These are phyloP conservation scores for Tenebrosternarchus preto DNA, from an alignment of 2,113 vertebrate genomes.

Conservation along the genomic window DNA sequence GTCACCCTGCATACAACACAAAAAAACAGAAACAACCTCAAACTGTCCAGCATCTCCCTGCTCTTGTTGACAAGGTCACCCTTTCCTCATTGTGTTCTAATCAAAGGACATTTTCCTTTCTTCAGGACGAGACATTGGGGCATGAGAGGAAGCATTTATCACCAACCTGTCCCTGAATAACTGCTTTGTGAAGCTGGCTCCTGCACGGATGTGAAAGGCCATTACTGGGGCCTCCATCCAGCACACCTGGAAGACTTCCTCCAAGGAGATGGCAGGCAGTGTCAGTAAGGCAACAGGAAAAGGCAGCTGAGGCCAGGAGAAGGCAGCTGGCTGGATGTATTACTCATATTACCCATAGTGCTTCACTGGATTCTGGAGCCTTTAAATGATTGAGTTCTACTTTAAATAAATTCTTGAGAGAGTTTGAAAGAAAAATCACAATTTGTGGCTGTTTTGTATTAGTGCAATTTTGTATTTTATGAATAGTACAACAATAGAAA, in stretches of 20 bases:
- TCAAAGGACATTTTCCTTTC: constrained; percentile 68
- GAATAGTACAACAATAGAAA: no score
- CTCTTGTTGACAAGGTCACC: constrained; percentile 72
- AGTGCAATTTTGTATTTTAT: no score
- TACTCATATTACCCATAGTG: neutral
- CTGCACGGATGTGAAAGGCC: neutral
- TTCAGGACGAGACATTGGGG: constrained; percentile 72
- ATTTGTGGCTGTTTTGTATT: no score
- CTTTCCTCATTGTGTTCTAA: no score
- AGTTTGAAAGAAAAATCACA: no score
- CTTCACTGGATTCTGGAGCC: neutral
- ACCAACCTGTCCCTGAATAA: neutral
- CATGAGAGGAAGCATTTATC: no score
- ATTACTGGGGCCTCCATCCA: neutral
- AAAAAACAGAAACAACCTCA: neutral
- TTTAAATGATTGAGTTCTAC: neutral
- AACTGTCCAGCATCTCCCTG: no score
- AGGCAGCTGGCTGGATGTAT: neutral
- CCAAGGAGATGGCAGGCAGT: neutral
- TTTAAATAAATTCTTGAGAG: neutral
- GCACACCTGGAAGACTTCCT: neutral
- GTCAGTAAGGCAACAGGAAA: neutral
- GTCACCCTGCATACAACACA: neutral
- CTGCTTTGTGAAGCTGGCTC: neutral
- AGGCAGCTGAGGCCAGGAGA: neutral